Evolutionary conservation across 1,140 invertebrate species (phyloP).

Genomic region (Drosophila leontia): DNA sequence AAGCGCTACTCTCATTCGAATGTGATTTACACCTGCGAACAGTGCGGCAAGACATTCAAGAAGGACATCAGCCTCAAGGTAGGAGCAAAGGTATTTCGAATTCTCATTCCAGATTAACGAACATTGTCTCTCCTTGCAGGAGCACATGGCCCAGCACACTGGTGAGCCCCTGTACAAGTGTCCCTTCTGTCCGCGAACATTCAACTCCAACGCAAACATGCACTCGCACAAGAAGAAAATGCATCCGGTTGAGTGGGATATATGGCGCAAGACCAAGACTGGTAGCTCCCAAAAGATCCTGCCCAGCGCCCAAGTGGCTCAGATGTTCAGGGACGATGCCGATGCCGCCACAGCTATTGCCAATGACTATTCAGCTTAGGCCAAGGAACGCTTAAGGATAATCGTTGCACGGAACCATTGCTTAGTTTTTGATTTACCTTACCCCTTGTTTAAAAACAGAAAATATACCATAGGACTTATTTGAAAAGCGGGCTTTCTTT

Average conservation of each 20-base stretch:
- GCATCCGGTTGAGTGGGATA: conserved; percentile 82
- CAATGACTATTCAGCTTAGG: conserved; percentile 61
- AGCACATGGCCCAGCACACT: conserved; percentile 83
- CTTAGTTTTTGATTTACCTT: conserved; percentile 49
- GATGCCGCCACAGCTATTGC: conserved; percentile 61
- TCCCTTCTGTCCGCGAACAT: conserved; percentile 79
- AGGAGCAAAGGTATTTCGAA: background rate
- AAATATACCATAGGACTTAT: conserved; percentile 39
- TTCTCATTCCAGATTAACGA: background rate
- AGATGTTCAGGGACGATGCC: conserved; percentile 70
- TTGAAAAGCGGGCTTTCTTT: background rate
- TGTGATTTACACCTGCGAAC: conserved; percentile 77
- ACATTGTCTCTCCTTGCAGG: conserved; percentile 41
- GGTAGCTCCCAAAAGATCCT: conserved; percentile 74
- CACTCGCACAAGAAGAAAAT: conserved; percentile 83
- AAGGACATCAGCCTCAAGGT: conserved; percentile 81
- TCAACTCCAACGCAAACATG: conserved; percentile 84
- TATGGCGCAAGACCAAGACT: conserved; percentile 77
- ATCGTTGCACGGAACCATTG: conserved; percentile 23
- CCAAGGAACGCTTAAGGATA: conserved; percentile 19
- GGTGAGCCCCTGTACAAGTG: conserved; percentile 81
- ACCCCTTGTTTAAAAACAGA: conserved; percentile 41
- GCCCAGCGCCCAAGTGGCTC: conserved; percentile 71
- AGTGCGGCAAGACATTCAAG: conserved; percentile 82
- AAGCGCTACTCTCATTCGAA: conserved; percentile 79